Evolutionary conservation across 1,140 invertebrate genomes (phyloP).

Genomic region (Papilio glaucus): DNA sequence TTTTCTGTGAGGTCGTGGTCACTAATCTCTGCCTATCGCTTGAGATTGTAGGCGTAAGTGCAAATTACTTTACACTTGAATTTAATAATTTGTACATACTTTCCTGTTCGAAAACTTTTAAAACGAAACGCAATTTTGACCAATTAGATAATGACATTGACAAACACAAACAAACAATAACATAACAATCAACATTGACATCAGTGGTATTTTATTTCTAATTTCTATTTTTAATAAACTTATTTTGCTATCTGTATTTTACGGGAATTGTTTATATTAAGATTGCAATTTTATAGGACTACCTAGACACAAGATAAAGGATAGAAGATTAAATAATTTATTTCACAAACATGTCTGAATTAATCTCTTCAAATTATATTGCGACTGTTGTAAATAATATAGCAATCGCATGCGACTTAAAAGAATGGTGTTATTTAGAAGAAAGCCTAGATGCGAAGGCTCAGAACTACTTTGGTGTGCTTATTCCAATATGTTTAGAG

Average conservation of each 20-base stretch:
- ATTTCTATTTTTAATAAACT: no score
- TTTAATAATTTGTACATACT: no score
- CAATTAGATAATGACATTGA: not conserved
- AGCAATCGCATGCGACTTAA: constrained; percentile 42
- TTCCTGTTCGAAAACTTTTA: not conserved
- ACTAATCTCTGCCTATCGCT: no score
- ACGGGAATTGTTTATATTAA: no score
- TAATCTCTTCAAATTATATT: constrained; percentile 48
- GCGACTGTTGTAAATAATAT: constrained; percentile 50
- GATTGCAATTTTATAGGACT: not conserved
- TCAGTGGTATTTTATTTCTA: no score
- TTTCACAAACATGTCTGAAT: constrained; percentile 43
- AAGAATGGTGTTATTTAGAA: constrained; percentile 50
- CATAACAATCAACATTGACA: no score
- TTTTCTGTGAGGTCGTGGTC: no score
- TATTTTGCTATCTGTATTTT: no score
- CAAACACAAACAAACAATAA: not conserved
- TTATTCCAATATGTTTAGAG: constrained; percentile 61
- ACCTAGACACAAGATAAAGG: no score
- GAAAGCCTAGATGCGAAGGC: constrained; percentile 60
- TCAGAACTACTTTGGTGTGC: constrained; percentile 74
- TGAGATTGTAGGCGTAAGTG: no score
- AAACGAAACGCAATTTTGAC: constrained; percentile 3
- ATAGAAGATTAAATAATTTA: not conserved
- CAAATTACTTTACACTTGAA: no score